Evolutionary conservation across 2,113 vertebrate species (phyloP), one percentile per base, ranked within the genome.

Genomic region (Stomatorhinus ivindoensis): DNA sequence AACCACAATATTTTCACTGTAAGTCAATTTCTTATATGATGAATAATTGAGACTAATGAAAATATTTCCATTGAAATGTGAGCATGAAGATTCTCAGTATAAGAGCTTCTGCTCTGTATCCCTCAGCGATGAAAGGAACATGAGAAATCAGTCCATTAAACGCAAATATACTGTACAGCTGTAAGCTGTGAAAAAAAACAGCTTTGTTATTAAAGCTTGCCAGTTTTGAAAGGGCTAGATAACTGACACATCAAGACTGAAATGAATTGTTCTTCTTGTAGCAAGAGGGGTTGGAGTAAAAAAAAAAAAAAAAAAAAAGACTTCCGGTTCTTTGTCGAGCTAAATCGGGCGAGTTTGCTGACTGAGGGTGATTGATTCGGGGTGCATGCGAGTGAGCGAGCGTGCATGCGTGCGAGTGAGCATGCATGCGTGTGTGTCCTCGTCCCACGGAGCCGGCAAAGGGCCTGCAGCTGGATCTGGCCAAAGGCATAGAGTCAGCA

Each of bases 401-500:
- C 42, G 55, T 46, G 55, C 55, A 19, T 27, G 42, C 44, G 4
- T 0, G 21, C n/a, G 21, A 31, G 35, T 1, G 1, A 39, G 87
- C 42, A 42, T 46, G 55, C 55, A 19, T 27, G 42, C 44, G 4
- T 0, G 21, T 8, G 21, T 24, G 4, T 24, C 61, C 44, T 31
- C 86, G 1, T 50, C 19, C 51, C 24, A 61, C 42, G 3, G 19
- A 73, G 51, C 73, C 53, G 55, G 86, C 65, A 10, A 6, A 10
- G 17, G 93, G 91, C 89, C 91, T 94, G 94, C 94, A 95, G 95
- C 94, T 95, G 94, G 91, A 87, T 19, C 15, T 89, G 84, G 89
- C 51, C 89, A 90, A 91, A 1, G 0, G 46, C 89, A 91, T 95
- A 92, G 94, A 80, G 46, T 94, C 94, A 95, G 92, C 5, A 0